Percentiles rank a stretch among this genome's conserved stretches.
These are phyloP conservation scores for Agrochola litura DNA, from an alignment of 2,888 invertebrate species.

Conservation along the genomic window DNA sequence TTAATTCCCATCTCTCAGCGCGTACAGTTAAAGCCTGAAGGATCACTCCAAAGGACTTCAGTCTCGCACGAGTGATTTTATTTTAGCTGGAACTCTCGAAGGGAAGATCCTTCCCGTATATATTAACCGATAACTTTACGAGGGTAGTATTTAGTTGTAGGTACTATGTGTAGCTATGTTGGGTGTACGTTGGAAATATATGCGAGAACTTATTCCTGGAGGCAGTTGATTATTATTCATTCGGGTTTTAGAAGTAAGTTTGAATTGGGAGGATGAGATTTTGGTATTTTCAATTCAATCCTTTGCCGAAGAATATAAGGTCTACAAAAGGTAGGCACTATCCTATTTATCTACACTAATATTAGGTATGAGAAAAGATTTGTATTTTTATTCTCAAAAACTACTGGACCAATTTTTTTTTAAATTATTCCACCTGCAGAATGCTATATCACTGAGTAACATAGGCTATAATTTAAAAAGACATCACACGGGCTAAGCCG, in stretches of 20 bases:
- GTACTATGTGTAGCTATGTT: neutral
- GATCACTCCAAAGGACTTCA: conserved; percentile 7
- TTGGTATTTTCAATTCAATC: neutral
- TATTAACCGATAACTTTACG: conserved; percentile 50
- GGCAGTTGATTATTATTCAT: conserved; percentile 11
- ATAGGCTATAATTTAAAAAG: too few species aligned
- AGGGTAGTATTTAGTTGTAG: conserved; percentile 22
- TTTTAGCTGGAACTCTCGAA: conserved; percentile 29
- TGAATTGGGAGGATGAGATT: neutral
- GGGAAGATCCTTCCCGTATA: conserved; percentile 36
- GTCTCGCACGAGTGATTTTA: conserved; percentile 42
- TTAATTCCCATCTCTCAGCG: conserved; percentile 13
- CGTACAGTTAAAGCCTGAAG: conserved; percentile 9
- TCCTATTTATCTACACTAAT: too few species aligned
- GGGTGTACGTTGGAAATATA: conserved; percentile 16
- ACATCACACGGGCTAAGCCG: too few species aligned
- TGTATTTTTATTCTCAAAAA: too few species aligned
- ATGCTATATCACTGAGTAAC: too few species aligned
- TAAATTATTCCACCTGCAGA: too few species aligned
- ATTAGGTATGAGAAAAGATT: too few species aligned
- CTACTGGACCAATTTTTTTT: too few species aligned
- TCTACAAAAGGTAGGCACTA: too few species aligned
- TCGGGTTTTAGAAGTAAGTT: neutral
- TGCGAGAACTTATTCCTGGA: neutral
- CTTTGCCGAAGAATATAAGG: too few species aligned